Percentiles rank a stretch among this genome's conserved stretches.
These are phyloP conservation scores for Ormyrus thymus DNA, from an alignment of 2,888 invertebrate genomes.

Conservation along the genomic window DNA sequence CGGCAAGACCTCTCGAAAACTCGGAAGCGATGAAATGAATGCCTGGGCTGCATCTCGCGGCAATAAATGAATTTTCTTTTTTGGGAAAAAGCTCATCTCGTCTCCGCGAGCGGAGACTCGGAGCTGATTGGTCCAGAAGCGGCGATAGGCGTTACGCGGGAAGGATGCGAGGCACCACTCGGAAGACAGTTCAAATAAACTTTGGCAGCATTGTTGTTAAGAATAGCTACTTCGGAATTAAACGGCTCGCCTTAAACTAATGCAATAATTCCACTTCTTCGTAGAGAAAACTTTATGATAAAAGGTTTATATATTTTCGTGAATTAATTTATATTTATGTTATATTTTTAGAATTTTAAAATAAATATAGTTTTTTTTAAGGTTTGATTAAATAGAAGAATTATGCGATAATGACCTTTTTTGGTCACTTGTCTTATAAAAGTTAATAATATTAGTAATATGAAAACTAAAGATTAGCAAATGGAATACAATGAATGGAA, in stretches of 20 bases:
- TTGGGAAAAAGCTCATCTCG: slow-evolving; percentile 23
- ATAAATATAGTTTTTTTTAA: too few relatives aligned
- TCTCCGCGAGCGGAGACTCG: neutral
- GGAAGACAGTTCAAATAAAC: slow-evolving; percentile 65
- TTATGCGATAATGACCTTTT: too few relatives aligned
- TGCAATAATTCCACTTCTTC: slow-evolving; percentile 15
- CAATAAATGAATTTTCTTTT: slow-evolving; percentile 22
- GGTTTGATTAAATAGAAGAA: too few relatives aligned
- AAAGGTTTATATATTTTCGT: too few relatives aligned
- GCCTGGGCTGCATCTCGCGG: neutral
- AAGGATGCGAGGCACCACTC: slow-evolving; percentile 60
- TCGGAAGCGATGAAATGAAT: neutral
- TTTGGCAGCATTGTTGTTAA: slow-evolving; percentile 61
- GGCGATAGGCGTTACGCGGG: slow-evolving; percentile 66
- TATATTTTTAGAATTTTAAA: too few relatives aligned
- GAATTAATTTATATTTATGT: too few relatives aligned
- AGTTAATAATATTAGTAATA: too few relatives aligned
- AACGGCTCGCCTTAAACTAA: neutral
- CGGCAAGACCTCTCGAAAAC: neutral
- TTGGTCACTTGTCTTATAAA: too few relatives aligned
- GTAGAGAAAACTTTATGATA: too few relatives aligned
- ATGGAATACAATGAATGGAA: too few relatives aligned
- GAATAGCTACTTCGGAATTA: slow-evolving; percentile 38
- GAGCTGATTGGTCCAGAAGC: slow-evolving; percentile 63
- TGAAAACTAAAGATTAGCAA: too few relatives aligned